phyloP scores from a whole-genome alignment of 2,888 invertebrate genomes.

The Drosophila paracracens region DNA sequence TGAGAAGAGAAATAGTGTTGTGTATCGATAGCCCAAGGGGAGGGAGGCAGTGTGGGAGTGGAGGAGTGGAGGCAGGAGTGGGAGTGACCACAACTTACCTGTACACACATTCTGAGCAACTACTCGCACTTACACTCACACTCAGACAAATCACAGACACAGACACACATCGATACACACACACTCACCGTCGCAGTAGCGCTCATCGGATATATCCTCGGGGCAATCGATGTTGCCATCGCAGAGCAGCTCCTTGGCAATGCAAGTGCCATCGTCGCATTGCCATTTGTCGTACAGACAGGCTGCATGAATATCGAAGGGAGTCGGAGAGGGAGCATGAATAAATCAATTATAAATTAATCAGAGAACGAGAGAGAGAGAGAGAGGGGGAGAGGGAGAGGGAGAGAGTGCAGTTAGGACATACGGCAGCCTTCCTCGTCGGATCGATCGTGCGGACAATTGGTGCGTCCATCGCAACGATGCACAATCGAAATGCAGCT shows the following conservation, averaged over 20 bases:
- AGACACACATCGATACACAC: conserved; percentile 3
- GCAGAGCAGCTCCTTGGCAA: conserved; percentile 87
- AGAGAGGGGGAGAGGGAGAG: not conserved
- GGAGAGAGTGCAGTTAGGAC: conserved; percentile 75
- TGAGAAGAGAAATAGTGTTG: conserved; percentile 38
- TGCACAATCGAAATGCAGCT: conserved; percentile 89
- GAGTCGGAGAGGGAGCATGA: not conserved
- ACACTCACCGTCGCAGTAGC: conserved; percentile 87
- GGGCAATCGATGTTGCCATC: conserved; percentile 90
- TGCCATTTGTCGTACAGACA: conserved; percentile 90
- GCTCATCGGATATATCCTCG: conserved; percentile 90
- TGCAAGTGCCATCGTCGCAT: conserved; percentile 90
- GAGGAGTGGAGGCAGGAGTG: not conserved
- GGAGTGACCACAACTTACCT: conserved; percentile 35
- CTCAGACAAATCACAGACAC: not conserved
- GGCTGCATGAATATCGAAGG: conserved; percentile 85
- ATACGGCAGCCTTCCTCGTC: conserved; percentile 89
- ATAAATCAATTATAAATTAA: not conserved
- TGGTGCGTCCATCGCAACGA: conserved; percentile 90
- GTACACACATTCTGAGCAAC: conserved; percentile 7
- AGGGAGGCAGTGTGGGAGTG: not conserved
- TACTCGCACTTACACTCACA: conserved; percentile 11
- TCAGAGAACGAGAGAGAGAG: conserved; percentile 6
- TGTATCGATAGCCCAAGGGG: conserved; percentile 5
- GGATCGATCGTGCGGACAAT: conserved; percentile 89